Evolutionary conservation across 2,888 invertebrate species (phyloP).

Genomic region (Drosophila neonasuta): DNA sequence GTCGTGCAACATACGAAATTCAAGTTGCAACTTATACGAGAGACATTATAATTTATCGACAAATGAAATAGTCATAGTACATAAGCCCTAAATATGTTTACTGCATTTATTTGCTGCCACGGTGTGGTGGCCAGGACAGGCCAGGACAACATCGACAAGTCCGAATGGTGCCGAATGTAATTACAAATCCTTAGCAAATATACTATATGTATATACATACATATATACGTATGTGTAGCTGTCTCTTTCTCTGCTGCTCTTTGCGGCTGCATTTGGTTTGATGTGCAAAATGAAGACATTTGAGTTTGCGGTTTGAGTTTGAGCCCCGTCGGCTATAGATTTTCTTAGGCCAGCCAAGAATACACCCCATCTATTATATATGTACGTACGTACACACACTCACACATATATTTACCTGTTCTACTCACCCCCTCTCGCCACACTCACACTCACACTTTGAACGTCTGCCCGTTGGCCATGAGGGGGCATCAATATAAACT

Average conservation of each 20-base stretch:
- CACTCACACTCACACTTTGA: conserved; percentile 17
- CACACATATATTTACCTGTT: conserved; percentile 34
- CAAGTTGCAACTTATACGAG: conserved; percentile 11
- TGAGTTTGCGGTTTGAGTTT: conserved; percentile 67
- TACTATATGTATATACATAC: conserved; percentile 7
- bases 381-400: conserved; percentile 24
- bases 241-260: conserved; percentile 13
- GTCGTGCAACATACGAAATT: neutral
- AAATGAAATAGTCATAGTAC: conserved; percentile 39
- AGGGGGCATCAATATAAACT: conserved; percentile 74
- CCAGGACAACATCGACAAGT: conserved; percentile 52
- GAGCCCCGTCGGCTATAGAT: conserved; percentile 66
- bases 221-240: conserved; percentile 21
- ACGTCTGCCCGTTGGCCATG: conserved; percentile 64
- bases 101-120: conserved; percentile 5
- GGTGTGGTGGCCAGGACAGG: neutral
- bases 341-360: conserved; percentile 60
- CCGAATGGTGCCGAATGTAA: conserved; percentile 71
- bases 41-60: conserved; percentile 54
- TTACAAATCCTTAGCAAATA: conserved; percentile 69
- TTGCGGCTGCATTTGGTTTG: conserved; percentile 67
- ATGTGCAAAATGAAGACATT: conserved; percentile 74
- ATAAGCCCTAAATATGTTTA: conserved; percentile 34
- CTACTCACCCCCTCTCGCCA: conserved; percentile 24
- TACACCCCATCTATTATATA: conserved; percentile 26